Evolutionary conservation across 2,797 vertebrate genomes (phyloP).

Genomic region (Ceryle rudis): DNA sequence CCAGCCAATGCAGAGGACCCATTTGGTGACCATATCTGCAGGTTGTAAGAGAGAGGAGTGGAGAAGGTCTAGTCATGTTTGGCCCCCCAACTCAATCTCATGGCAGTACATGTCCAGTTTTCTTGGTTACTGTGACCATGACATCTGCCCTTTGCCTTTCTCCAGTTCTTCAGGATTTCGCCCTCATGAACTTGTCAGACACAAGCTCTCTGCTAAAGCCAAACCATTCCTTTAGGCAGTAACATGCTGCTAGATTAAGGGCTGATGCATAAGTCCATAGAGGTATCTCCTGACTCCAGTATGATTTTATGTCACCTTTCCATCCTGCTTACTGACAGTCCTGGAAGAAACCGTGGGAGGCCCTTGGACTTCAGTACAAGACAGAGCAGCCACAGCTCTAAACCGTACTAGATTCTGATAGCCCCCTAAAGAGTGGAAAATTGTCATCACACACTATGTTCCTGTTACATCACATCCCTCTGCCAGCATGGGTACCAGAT

Average conservation of each 20-base stretch:
- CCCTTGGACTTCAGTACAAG: neutral
- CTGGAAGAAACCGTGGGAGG: neutral
- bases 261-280: neutral
- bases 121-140: neutral
- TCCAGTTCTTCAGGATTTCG: neutral
- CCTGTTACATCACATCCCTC: neutral
- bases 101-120: too few species aligned
- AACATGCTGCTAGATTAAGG: neutral
- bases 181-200: neutral
- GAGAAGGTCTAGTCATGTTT: neutral
- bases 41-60: neutral
- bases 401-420: neutral
- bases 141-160: neutral
- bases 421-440: neutral
- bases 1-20: neutral
- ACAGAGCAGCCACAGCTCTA: neutral
- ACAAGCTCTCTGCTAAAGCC: neutral
- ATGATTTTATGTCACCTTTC: neutral
- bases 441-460: neutral
- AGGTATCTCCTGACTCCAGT: neutral
- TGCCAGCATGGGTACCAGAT: neutral
- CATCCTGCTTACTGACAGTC: neutral
- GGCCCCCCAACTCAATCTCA: neutral
- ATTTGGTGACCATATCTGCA: neutral
- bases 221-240: neutral